Conservation (phyloP, 2,797 vertebrate genomes). For the Valencia hispanica region DNA sequence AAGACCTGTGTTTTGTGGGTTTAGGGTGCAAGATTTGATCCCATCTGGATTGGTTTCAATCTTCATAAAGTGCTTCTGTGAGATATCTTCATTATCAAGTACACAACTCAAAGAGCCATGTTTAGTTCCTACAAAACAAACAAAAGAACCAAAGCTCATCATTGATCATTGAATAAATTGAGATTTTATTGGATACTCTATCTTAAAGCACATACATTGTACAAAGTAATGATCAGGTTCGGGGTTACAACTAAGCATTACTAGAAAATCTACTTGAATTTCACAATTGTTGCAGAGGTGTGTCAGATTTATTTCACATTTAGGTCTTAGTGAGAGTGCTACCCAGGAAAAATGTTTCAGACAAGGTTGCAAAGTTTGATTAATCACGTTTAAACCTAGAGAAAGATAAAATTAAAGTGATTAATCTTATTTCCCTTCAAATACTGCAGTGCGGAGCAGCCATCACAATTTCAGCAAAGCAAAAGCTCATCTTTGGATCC, state of each 20-base stretch:
- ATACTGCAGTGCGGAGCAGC: slow-evolving; percentile 7
- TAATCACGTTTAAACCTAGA: not conserved
- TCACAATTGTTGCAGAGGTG: not conserved
- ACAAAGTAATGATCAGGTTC: not conserved
- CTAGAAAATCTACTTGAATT: not conserved
- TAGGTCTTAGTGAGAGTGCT: not conserved
- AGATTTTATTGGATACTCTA: not conserved
- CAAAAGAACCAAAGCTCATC: not conserved
- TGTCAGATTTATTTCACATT: not conserved
- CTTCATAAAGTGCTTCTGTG: slow-evolving; percentile 61
- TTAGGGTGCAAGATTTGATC: slow-evolving; percentile 63
- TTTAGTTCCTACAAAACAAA: slow-evolving; percentile 64
- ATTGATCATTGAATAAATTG: not conserved
- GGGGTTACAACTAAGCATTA: not conserved
- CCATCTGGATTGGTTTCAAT: accelerated
- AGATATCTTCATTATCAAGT: slow-evolving; percentile 56
- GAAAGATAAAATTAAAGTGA: slow-evolving; percentile 9
- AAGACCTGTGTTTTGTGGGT: not conserved
- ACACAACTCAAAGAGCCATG: slow-evolving; percentile 50
- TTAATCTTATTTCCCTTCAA: slow-evolving; percentile 11
- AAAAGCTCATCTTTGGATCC: slow-evolving; percentile 41
- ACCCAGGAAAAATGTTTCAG: not conserved
- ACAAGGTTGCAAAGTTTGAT: not conserved
- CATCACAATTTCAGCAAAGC: slow-evolving; percentile 13
- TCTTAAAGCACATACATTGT: not conserved